Base-by-base conservation (phyloP, 2,888 invertebrate genomes). In the Xestia rhomboidea region DNA sequence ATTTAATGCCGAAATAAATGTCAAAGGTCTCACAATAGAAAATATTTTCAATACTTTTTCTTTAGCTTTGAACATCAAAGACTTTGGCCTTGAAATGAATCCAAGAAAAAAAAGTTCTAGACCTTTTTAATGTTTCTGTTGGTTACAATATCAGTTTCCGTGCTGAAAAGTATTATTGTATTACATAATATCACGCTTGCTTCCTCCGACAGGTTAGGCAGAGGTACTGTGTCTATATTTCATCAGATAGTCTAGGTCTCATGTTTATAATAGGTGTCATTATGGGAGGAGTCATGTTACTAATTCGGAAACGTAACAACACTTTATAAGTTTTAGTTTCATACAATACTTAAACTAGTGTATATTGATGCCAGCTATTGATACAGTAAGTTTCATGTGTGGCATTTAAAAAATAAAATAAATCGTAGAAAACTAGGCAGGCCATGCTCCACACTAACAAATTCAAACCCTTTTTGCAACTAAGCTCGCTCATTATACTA, bases 401-500 rank as follows among this genome's bases (percentile, higher is more conserved):
- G 49, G 49, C 49, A 54, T n/a, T 54, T 54, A 11, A 4, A 54
- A 51, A 54, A n/a, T 57, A 15, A 57, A 27, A 57, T 57, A 54
- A 27, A 54, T 54, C 2, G n/a, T 15, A 0, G 27, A 27, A 27
- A 27, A 13, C 13, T n/a, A 60, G 18, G 18, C 15, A 15, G 0
- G 15, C 2, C 30, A 18, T 2, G 27, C 57, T 30, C 3, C 18
- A 60, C 18, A 57, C 27, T 57, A 57, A 54, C n/a, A 54, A n/a
- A 54, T 27, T 57, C 27, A 57, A 2, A 41, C 41, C 2, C 8
- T 21, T 8, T 57, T 57, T 57, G 15, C 34, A 27, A 71, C 44
- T 62, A 76, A 78, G 44, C 49, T 76, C 38, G 34, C 63, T 68
- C 51, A 76, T 78, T 73, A 70, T 77, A 70, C 60, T 69, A 72